Conservation (phyloP, 2,888 invertebrate species). For the Lydus trimaculatus region DNA sequence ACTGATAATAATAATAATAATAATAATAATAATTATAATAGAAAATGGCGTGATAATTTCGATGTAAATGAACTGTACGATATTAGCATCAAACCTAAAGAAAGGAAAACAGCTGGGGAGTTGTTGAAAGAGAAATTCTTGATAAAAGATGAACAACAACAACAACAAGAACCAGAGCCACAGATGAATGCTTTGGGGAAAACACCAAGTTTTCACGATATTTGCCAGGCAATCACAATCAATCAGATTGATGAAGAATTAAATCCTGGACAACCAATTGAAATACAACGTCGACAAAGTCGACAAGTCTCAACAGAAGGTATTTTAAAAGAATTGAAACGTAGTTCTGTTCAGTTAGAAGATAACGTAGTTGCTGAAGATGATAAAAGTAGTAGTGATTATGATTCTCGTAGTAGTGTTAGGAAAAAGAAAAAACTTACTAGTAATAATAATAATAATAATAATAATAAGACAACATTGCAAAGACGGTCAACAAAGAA, state of each 20-base stretch:
- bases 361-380: constrained; percentile 60
- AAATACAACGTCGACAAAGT: constrained; percentile 58
- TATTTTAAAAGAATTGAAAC: constrained; percentile 58
- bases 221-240: constrained; percentile 64
- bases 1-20: constrained; percentile 54
- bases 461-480: constrained; percentile 31
- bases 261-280: constrained; percentile 62
- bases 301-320: constrained; percentile 52
- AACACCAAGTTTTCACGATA: constrained; percentile 65
- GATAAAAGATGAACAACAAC: constrained; percentile 61
- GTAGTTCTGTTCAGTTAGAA: constrained; percentile 67
- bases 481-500: constrained; percentile 45
- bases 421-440: constrained; percentile 53
- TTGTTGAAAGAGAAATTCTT: constrained; percentile 78
- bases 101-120: constrained; percentile 68
- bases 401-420: constrained; percentile 40
- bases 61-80: constrained; percentile 64
- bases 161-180: constrained; percentile 25
- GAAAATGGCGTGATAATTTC: constrained; percentile 70
- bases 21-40: constrained; percentile 42
- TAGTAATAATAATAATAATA: constrained; percentile 35
- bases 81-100: constrained; percentile 58
- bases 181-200: constrained; percentile 38
- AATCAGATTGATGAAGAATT: constrained; percentile 64
- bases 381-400: constrained; percentile 31